Conservation (phyloP, 2,797 vertebrate genomes). For the Rhinichthys osculus region DNA sequence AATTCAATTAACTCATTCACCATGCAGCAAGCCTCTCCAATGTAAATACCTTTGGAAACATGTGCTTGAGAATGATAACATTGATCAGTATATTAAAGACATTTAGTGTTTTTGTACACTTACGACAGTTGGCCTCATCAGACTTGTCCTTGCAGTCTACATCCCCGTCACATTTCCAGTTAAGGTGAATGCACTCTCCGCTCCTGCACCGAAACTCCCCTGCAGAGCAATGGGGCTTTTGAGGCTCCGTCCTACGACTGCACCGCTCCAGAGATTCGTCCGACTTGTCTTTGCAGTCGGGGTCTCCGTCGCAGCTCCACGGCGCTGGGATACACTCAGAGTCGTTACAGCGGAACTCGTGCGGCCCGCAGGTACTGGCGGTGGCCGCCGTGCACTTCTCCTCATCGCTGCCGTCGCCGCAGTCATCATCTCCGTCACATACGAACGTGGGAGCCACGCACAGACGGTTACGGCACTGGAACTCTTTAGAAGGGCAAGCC, state of each 20-base stretch:
- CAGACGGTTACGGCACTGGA: conserved; percentile 85
- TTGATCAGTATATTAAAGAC: not conserved
- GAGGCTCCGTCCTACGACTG: conserved; percentile 79
- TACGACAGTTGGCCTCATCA: conserved; percentile 93
- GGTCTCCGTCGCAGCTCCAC: conserved; percentile 95
- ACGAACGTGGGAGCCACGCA: conserved; percentile 89
- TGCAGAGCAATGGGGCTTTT: conserved; percentile 80
- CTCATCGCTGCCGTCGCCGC: conserved; percentile 87
- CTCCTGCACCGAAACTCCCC: conserved; percentile 88
- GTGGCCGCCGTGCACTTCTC: conserved; percentile 85
- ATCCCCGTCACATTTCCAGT: conserved; percentile 97
- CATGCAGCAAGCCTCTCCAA: not conserved
- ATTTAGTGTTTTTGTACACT: conserved; percentile 70
- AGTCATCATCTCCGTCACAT: conserved; percentile 92
- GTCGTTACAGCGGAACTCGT: conserved; percentile 93
- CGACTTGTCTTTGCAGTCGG: conserved; percentile 91
- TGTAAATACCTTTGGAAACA: conserved; percentile 12
- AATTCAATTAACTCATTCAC: conserved; percentile 27
- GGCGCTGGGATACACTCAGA: conserved; percentile 89
- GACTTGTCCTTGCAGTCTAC: conserved; percentile 98
- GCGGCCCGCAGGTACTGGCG: conserved; percentile 87
- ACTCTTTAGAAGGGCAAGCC: conserved; percentile 89
- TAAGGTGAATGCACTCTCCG: conserved; percentile 91
- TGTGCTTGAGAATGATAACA: not conserved
- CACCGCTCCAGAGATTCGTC: conserved; percentile 91